These are phyloP conservation scores for Anagyrus pseudococci DNA, from an alignment of 2,888 invertebrate species.

Conservation along the genomic window DNA sequence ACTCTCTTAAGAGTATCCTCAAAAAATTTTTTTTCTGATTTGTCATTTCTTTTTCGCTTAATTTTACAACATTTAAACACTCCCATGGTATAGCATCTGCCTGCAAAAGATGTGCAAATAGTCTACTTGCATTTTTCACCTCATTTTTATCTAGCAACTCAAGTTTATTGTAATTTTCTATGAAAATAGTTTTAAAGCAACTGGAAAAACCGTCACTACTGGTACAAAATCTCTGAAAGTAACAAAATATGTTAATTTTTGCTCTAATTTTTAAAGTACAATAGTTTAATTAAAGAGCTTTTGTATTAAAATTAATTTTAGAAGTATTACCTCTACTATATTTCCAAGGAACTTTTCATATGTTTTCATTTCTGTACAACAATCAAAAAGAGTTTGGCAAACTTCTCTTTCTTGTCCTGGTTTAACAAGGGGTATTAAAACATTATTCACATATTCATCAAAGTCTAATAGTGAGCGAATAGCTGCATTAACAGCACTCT, in stretches of 20 bases:
- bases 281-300: too few relatives aligned
- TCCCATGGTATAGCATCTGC: constrained; percentile 28
- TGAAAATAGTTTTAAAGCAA: constrained; percentile 23
- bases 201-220: constrained; percentile 17
- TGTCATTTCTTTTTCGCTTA: constrained; percentile 18
- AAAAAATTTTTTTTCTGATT: constrained; percentile 26
- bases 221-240: constrained; percentile 30
- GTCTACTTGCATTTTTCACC: constrained; percentile 28
- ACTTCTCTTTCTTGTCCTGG: constrained; percentile 24
- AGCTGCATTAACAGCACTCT: constrained; percentile 19
- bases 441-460: constrained; percentile 23
- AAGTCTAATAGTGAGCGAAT: constrained; percentile 23
- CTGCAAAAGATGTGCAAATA: constrained; percentile 28
- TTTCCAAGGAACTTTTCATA: constrained; percentile 27
- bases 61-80: constrained; percentile 16
- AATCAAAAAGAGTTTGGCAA: constrained; percentile 27
- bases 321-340: constrained; percentile 21
- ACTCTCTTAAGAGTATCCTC: constrained; percentile 23
- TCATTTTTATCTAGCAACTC: constrained; percentile 28
- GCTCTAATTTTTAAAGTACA: neutral
- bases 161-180: constrained; percentile 21
- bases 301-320: neutral
- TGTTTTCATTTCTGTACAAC: constrained; percentile 24
- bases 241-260: constrained; percentile 1
- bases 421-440: constrained; percentile 14